Evolutionary conservation across 1,140 invertebrate species (phyloP), one percentile per base, ranked within the genome.

Genomic region (Sminthurides bifidus): DNA sequence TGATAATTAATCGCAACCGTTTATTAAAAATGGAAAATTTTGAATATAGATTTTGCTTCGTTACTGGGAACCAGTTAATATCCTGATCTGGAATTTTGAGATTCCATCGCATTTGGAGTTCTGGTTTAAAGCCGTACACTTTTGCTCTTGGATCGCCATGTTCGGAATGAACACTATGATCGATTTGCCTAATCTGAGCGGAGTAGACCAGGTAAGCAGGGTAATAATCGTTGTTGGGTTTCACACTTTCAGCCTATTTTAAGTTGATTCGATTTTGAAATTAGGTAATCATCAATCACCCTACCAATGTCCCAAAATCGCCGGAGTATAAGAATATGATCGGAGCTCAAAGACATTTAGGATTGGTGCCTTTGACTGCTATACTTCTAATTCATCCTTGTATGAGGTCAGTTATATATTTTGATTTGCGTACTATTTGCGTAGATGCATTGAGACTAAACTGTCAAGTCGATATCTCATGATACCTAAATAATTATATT

Each of bases 131-230:
- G 1, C 5, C 49, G 10, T 59, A 64, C 27, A 23, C 53, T n/a
- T 0, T 64, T 8, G 38, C n/a, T n/a, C 62, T 19, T 64, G 62
- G 62, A 35, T 41, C 2, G 44, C 33, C 2, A 26, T 61, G n/a
- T 64, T 60, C 33, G 62, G 62, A 0, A 56, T 59, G 10, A 56
- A 27, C 17, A 6, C 61, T 3, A 64, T 64, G 58, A 23, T 60
- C 2, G 62, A 64, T 40, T 44, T 64, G 5, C 62, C 62, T 15
- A 56, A 60, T 19, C 41, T 64, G 12, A 44, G 58, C 51, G 62
- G 62, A 26, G 15, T 64, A 10, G 58, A 56, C 31, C 62, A 64
- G 45, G 61, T 60, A 56, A 29, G 8, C 31, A 44, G 17, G 6
- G n/a, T 8, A 44, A 10, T 35, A 10, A 10, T 35, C 10, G 33